Conservation (phyloP, 2,113 vertebrate species). For the Spermophilus dauricus region DNA sequence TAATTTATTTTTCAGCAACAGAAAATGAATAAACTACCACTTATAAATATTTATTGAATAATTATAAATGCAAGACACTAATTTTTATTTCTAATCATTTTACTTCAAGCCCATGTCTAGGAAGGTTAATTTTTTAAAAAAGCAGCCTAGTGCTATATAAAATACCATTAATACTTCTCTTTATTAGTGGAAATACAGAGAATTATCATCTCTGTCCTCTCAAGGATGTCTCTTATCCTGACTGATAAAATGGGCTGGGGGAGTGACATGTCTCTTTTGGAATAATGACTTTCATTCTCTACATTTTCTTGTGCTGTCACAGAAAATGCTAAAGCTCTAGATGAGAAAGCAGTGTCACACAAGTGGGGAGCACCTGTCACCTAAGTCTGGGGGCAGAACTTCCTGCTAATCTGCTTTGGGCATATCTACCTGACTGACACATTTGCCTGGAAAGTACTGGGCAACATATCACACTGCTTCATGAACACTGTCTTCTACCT, state of each 20-base stretch:
- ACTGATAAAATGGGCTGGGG: background rate
- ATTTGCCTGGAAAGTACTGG: background rate
- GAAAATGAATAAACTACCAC: conserved; percentile 31
- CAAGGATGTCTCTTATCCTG: background rate
- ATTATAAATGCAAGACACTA: background rate
- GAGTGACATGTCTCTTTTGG: background rate
- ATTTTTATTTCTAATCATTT: conserved; percentile 52
- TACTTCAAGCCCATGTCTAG: conserved; percentile 12
- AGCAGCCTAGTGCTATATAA: background rate
- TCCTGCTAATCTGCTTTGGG: background rate
- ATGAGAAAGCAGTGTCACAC: background rate
- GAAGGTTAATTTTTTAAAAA: background rate
- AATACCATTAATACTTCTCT: background rate
- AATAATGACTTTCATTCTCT: background rate
- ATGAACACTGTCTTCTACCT: background rate
- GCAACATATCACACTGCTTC: background rate
- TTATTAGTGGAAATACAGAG: background rate
- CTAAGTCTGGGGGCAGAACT: background rate
- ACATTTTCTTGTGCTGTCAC: background rate
- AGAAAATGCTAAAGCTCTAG: background rate
- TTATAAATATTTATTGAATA: conserved; percentile 47
- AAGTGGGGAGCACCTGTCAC: background rate
- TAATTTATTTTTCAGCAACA: background rate
- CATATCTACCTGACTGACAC: background rate
- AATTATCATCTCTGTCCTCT: background rate